These are phyloP conservation scores for Psophia crepitans DNA, from an alignment of 2,113 vertebrate genomes.

Conservation along the genomic window DNA sequence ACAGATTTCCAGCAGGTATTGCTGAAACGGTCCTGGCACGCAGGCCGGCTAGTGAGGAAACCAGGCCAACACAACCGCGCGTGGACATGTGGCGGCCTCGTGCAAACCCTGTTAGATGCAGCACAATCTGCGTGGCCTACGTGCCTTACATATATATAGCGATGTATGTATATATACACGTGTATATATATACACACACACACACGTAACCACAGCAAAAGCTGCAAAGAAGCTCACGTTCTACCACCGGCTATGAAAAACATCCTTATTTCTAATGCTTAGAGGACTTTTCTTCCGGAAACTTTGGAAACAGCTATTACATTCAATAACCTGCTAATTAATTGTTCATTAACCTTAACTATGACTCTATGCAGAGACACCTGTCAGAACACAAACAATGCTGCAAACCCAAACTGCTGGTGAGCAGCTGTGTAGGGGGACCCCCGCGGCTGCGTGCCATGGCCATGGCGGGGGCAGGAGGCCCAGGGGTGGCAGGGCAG, in stretches of 20 bases:
- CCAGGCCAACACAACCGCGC: fast-evolving
- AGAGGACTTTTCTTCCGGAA: not conserved
- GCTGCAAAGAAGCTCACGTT: fast-evolving
- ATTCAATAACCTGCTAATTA: not conserved
- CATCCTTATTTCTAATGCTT: not conserved
- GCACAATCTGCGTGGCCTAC: not conserved
- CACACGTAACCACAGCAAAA: not conserved
- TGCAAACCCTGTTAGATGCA: not conserved
- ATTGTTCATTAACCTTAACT: not conserved
- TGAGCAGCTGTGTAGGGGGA: fast-evolving
- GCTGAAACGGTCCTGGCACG: not conserved
- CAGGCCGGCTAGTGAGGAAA: not conserved
- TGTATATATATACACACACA: fast-evolving
- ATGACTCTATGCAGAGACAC: not conserved
- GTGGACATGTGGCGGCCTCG: fast-evolving
- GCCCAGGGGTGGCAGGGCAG: fast-evolving
- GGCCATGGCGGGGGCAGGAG: fast-evolving
- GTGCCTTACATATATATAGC: not conserved
- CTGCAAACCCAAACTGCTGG: not conserved
- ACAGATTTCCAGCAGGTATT: not conserved
- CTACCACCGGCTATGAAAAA: not conserved
- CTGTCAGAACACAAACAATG: not conserved
- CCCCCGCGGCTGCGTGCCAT: fast-evolving
- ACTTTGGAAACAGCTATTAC: not conserved
- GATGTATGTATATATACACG: too few relatives aligned